Evolutionary conservation across 2,888 invertebrate species (phyloP), one percentile per base, ranked within the genome.

Genomic region (Caenorhabditis parvicauda): DNA sequence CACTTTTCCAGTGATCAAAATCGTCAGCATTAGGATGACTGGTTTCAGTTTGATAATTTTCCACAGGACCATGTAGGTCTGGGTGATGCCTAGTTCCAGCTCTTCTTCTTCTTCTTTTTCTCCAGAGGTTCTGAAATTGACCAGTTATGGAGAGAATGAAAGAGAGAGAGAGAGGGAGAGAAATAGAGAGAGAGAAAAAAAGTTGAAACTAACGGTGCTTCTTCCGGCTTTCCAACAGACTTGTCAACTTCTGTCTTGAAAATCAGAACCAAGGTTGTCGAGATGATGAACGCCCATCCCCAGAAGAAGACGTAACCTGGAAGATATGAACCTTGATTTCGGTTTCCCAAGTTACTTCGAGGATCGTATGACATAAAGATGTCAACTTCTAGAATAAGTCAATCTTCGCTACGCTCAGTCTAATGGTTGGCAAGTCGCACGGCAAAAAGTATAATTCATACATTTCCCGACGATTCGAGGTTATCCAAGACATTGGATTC

Each of bases 281-380:
- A 89, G 1, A 89, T 81, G 47, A 98, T 86, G 82, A 96, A 99
- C 2, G 90, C 86, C 83, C 91, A 87, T 4, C 93, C 93, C 95
- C 96, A 98, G 82, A 95, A 92, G 81, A 89, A 88, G 17, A 98
- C 85, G 83, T 95, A 99, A 70, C 90, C 90, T 86, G 83, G 46
- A 68, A 68, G 25, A n/a, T 32, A 12, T 32, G 9, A 9, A 9
- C 35, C 9, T 32, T 32, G 9, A n/a, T n/a, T n/a, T n/a, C n/a
- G n/a, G n/a, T n/a, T n/a, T n/a, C n/a, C n/a, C n/a, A n/a, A n/a
- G n/a, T n/a, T n/a, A n/a, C n/a, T n/a, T n/a, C n/a, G n/a, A n/a
- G n/a, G n/a, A n/a, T n/a, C n/a, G n/a, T n/a, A n/a, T n/a, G n/a
- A n/a, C n/a, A n/a, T n/a, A n/a, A n/a, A n/a, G n/a, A n/a, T n/a